Evolutionary conservation across 2,888 invertebrate species (phyloP), one percentile per base, ranked within the genome.

Genomic region (Chesias legatella): DNA sequence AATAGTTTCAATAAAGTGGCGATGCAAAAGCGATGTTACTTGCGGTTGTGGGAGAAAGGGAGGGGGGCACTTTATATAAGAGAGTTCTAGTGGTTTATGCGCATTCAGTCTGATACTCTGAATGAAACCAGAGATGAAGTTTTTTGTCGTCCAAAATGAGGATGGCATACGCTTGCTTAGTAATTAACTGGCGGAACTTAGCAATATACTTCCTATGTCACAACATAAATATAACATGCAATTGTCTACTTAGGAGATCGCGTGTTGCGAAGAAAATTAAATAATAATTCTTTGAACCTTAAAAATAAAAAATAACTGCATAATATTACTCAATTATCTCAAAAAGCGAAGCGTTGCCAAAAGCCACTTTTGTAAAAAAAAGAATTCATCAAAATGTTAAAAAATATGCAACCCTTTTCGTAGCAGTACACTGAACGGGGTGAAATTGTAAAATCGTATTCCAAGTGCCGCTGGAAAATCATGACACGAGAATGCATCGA

Each of bases 401-500:
- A 42, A 48, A 48, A 43, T 43, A 17, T 45, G 34, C 40, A 33
- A 28, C 39, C 17, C 43, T 45, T 42, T 40, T 42, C 42, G 36
- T 21, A 11, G 22, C 24, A 22, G 36, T 33, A 42, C 43, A 34
- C 41, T 33, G 30, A 32, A 46, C 39, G 43, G 47, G 43, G 61
- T 63, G 71, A 68, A 77, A 67, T 66, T 63, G 70, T 69, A 69
- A 71, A 76, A 72, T 75, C 60, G 58, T 57, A 59, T 54, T 72
- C 60, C 71, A 67, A 76, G 75, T 79, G 75, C 71, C 72, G 76
- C 73, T 73, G 75, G 77, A 84, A 85, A 88, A 86, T 86, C 86
- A 83, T 83, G 74, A 76, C 80, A 77, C 73, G 78, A 70, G 86
- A 86, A 86, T 86, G 86, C 86, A 85, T 83, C 81, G 81, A 84